These are phyloP conservation scores for Hydrotaea diabolus DNA, from an alignment of 2,888 invertebrate genomes.

Conservation along the genomic window DNA sequence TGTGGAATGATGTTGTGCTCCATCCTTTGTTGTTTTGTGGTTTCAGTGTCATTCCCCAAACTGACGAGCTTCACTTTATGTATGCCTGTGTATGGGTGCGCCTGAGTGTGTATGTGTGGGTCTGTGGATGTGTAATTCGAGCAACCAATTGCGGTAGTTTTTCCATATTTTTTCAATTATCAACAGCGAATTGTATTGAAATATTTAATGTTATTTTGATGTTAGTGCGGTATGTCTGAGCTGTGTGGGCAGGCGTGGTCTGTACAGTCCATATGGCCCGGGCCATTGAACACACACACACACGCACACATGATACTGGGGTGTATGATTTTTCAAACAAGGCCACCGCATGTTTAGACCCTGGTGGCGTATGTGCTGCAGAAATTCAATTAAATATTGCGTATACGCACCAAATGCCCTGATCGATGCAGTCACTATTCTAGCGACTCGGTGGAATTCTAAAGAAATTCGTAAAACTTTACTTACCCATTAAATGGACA, in stretches of 20 bases:
- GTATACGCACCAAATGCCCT: too few species aligned
- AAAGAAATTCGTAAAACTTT: too few species aligned
- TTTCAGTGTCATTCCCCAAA: slow-evolving; percentile 20
- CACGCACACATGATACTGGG: neutral
- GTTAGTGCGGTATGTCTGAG: neutral
- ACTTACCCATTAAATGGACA: too few species aligned
- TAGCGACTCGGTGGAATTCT: too few species aligned
- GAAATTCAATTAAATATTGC: too few species aligned
- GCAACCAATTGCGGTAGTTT: slow-evolving; percentile 1
- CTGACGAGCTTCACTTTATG: too few species aligned
- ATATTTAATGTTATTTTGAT: slow-evolving; percentile 21
- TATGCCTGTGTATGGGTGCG: neutral
- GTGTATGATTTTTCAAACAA: neutral
- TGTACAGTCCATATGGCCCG: neutral
- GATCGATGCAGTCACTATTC: too few species aligned
- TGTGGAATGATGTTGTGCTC: neutral
- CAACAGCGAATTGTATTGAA: slow-evolving; percentile 16
- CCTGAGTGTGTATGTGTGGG: neutral
- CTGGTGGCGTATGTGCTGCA: too few species aligned
- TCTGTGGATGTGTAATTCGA: slow-evolving; percentile 5
- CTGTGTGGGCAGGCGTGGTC: neutral
- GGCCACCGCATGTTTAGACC: too few species aligned
- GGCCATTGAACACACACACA: neutral
- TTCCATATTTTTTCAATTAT: slow-evolving; percentile 27
- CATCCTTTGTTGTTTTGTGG: slow-evolving; percentile 23